Evolutionary conservation across 1,140 invertebrate genomes (phyloP).

Genomic region (Geopemphigus sp.): DNA sequence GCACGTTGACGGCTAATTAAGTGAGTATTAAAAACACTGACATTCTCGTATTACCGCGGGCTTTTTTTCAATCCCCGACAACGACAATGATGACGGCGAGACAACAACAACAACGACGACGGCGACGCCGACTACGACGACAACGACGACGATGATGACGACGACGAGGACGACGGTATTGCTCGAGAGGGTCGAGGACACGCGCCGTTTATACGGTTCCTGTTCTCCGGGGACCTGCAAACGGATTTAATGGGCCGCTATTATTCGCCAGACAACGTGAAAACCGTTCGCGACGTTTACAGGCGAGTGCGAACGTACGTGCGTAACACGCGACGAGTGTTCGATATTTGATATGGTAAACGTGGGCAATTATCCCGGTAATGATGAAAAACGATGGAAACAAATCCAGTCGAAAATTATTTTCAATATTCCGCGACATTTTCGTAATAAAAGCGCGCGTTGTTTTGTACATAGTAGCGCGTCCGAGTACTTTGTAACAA

Average conservation of each 20-base stretch:
- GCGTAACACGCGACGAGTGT: too few relatives aligned
- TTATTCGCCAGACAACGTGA: conserved; percentile 21
- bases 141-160: too few relatives aligned
- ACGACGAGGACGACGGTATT: too few relatives aligned
- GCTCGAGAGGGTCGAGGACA: conserved; percentile 15
- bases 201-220: conserved; percentile 34
- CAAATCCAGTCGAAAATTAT: too few relatives aligned
- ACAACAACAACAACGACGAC: too few relatives aligned
- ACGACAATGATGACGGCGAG: not conserved
- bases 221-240: conserved; percentile 26
- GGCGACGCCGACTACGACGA: not conserved
- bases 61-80: conserved; percentile 1
- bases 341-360: too few relatives aligned
- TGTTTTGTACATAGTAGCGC: too few relatives aligned
- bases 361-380: too few relatives aligned
- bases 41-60: conserved; percentile 46
- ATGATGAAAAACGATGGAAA: too few relatives aligned
- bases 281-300: conserved; percentile 9
- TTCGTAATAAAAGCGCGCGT: too few relatives aligned
- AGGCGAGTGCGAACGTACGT: not conserved
- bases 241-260: conserved; percentile 41
- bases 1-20: conserved; percentile 49
- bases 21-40: conserved; percentile 45
- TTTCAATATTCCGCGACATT: too few relatives aligned
- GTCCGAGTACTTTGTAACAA: too few relatives aligned